Conservation (phyloP, 1,140 invertebrate species). For the Marisa cornuarietis region DNA sequence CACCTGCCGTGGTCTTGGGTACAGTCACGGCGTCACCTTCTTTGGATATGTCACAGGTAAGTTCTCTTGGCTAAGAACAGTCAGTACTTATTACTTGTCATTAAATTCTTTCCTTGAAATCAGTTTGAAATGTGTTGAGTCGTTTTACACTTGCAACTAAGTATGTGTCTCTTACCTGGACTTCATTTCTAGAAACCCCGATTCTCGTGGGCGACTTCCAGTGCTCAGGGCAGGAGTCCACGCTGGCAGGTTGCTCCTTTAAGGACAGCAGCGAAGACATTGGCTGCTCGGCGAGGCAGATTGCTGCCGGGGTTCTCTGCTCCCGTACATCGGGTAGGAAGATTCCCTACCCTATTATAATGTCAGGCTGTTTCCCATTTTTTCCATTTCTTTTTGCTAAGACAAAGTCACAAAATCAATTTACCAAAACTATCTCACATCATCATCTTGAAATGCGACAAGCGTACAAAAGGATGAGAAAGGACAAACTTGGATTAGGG, state of each 20-base stretch:
- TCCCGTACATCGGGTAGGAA: background rate
- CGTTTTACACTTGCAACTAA: background rate
- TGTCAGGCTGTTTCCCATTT: background rate
- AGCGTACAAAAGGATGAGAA: no score
- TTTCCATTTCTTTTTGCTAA: no score
- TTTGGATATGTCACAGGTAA: conserved; percentile 16
- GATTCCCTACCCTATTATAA: no score
- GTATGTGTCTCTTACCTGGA: background rate
- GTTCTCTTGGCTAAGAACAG: background rate
- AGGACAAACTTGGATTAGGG: no score
- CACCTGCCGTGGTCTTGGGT: conserved; percentile 44
- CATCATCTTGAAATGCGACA: no score
- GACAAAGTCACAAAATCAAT: no score
- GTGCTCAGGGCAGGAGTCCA: conserved; percentile 35
- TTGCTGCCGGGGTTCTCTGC: background rate
- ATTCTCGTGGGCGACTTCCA: conserved; percentile 32
- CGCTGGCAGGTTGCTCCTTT: conserved; percentile 30
- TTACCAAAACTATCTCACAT: no score
- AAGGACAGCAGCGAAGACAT: conserved; percentile 32
- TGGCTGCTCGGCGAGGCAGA: conserved; percentile 16
- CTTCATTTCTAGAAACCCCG: conserved; percentile 17
- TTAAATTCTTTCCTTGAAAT: background rate
- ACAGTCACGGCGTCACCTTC: conserved; percentile 40
- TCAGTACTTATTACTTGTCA: background rate
- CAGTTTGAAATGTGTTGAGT: background rate